Evolutionary conservation across 2,888 invertebrate genomes (phyloP).

Genomic region (Parthenolecanium corni): DNA sequence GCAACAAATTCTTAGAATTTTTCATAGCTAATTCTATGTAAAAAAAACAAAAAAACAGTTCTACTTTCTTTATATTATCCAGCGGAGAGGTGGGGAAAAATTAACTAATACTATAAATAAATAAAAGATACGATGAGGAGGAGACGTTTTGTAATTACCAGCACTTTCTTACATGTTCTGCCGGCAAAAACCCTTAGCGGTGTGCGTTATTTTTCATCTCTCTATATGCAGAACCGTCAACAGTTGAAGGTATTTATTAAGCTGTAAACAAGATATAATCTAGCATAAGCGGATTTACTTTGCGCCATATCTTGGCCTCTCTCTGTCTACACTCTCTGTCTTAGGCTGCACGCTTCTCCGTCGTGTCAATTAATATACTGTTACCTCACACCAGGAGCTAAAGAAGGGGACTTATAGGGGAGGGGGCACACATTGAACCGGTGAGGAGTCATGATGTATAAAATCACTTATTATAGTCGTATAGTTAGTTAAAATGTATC

Average conservation of each 20-base stretch:
- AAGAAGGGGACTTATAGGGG: neutral
- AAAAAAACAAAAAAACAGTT: too few relatives aligned
- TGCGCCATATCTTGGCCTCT: neutral
- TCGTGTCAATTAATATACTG: neutral
- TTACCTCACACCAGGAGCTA: neutral
- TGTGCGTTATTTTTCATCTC: neutral
- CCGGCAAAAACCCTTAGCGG: neutral
- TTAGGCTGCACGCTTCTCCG: neutral
- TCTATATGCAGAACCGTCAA: constrained; percentile 3
- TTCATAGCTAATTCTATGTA: too few relatives aligned
- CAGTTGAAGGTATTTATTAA: constrained; percentile 21
- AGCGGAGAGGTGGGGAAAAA: too few relatives aligned
- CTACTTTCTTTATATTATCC: too few relatives aligned
- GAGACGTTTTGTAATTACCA: too few relatives aligned
- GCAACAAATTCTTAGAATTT: too few relatives aligned
- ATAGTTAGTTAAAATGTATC: neutral
- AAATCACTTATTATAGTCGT: neutral
- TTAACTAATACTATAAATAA: neutral
- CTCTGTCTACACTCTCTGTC: neutral
- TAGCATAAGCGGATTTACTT: constrained; percentile 14
- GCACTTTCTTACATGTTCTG: neutral
- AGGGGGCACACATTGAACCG: too few relatives aligned
- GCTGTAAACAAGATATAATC: constrained; percentile 14
- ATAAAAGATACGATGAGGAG: neutral
- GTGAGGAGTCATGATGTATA: too few relatives aligned